Base-by-base conservation (phyloP, 2,888 invertebrate genomes). In the Bellardia bayeri region DNA sequence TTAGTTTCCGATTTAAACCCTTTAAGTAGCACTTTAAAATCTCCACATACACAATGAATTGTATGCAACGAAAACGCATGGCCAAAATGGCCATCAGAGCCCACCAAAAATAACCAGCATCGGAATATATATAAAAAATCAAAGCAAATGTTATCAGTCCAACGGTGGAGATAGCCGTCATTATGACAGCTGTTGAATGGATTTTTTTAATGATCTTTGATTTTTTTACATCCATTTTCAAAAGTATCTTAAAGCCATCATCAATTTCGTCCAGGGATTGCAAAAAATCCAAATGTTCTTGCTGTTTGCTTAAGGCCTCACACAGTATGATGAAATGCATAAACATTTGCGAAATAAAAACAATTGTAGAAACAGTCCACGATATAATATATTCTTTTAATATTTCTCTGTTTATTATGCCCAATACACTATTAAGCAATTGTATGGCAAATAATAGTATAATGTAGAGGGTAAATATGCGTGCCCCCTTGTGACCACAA, bases 291-390 rank as follows among this genome's bases (percentile, higher is more conserved):
- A 40, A 64, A 58, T 90, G 89, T 14, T 89, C 51, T 3, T 33
- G 33, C 1, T 82, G 80, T 58, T 84, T 87, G 9, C 66, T 54
- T 8, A 88, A 42, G 0, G 89, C 37, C 79, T 90, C 90, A 23
- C 72, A 72, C 61, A 90, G 49, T 2, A 90, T 88, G 3, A 88
- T 16, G 14, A 84, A 14, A 66, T 89, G 87, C 2, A 88, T 81
- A 8, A 82, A 13, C 14, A 83, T 56, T 82, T 89, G 90, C 1
- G 72, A 63, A 1, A 78, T 74, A 16, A 86, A 89, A 11, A 88
- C 85, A 11, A 78, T 42, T 1, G 82, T 87, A 0, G 87, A 51
- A 5, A 89, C 89, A n/a, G 71, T 30, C 83, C 88, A 87, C 4
- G 89, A 88, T 49, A 89, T 66, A 30, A 88, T 75, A 42, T 54